phyloP scores from a whole-genome alignment of 2,888 invertebrate genomes.

The Erebia aethiops region DNA sequence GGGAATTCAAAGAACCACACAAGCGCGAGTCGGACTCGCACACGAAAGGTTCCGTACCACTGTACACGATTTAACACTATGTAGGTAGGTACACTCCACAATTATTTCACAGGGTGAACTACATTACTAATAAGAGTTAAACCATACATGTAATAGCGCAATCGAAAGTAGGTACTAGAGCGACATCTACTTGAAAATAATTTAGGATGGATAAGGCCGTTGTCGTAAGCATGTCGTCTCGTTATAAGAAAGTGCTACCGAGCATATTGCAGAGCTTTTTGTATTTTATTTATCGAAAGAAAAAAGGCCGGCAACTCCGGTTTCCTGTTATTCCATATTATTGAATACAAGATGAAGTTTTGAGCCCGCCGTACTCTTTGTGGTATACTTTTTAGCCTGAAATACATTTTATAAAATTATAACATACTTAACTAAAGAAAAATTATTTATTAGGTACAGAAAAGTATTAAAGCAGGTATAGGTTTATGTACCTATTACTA shows the following conservation, averaged over 20 bases:
- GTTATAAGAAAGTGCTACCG: conserved; percentile 26
- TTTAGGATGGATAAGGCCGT: background rate
- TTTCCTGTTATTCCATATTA: conserved; percentile 26
- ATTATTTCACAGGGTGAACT: too few relatives aligned
- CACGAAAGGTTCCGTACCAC: too few relatives aligned
- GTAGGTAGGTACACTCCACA: too few relatives aligned
- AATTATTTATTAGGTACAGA: background rate
- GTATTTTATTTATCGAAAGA: conserved; percentile 25
- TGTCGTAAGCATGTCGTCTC: conserved; percentile 28
- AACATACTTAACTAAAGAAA: background rate
- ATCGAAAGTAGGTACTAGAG: too few relatives aligned
- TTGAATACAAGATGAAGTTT: conserved; percentile 30
- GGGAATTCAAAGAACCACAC: too few relatives aligned
- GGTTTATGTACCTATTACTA: too few relatives aligned
- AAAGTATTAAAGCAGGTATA: too few relatives aligned
- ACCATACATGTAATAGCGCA: too few relatives aligned
- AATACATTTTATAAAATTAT: background rate
- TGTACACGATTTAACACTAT: too few relatives aligned
- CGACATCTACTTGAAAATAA: too few relatives aligned
- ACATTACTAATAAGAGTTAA: too few relatives aligned
- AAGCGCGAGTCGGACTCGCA: too few relatives aligned
- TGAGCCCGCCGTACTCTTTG: conserved; percentile 2
- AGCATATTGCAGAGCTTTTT: conserved; percentile 36
- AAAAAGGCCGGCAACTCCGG: conserved; percentile 27
- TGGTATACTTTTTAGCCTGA: background rate